Percentiles rank a stretch among this genome's conserved stretches.
Evolutionary conservation across 2,797 vertebrate species (phyloP).

Genomic region (Brachyalestes nurse): DNA sequence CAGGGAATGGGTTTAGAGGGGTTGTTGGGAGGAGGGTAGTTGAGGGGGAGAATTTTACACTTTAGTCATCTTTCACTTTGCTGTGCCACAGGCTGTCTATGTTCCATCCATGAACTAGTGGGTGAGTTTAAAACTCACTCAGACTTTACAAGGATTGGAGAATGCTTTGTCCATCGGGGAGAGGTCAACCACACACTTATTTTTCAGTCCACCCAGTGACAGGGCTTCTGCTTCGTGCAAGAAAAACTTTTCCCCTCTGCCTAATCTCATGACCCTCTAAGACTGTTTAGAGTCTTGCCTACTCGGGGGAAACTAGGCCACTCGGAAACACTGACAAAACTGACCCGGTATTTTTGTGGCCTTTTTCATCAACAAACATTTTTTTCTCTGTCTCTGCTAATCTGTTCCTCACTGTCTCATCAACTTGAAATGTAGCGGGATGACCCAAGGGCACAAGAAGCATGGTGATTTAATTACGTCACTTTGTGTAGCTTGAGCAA

Average conservation of each 20-base stretch:
- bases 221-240: slow-evolving; percentile 24
- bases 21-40: not conserved
- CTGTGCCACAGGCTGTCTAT: slow-evolving; percentile 33
- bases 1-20: slow-evolving; percentile 55
- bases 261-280: slow-evolving; percentile 72
- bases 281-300: slow-evolving; percentile 63
- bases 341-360: slow-evolving; percentile 75
- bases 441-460: not conserved
- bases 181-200: slow-evolving; percentile 36
- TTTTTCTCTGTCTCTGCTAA: slow-evolving; percentile 34
- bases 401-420: not conserved
- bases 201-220: slow-evolving; percentile 45
- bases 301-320: slow-evolving; percentile 74
- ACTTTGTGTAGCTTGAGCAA: slow-evolving; percentile 14
- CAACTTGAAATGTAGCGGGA: slow-evolving; percentile 26
- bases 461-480: slow-evolving; percentile 29
- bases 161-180: slow-evolving; percentile 37
- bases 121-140: slow-evolving; percentile 15
- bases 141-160: slow-evolving; percentile 45
- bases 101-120: slow-evolving; percentile 28
- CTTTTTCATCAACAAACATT: slow-evolving; percentile 64
- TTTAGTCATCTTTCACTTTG: slow-evolving; percentile 60
- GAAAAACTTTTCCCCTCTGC: slow-evolving; percentile 30
- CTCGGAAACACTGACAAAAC: slow-evolving; percentile 78
- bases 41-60: slow-evolving; percentile 51